These are phyloP conservation scores for Delphinus delphis DNA, from an alignment of 2,113 vertebrate species.

Conservation along the genomic window DNA sequence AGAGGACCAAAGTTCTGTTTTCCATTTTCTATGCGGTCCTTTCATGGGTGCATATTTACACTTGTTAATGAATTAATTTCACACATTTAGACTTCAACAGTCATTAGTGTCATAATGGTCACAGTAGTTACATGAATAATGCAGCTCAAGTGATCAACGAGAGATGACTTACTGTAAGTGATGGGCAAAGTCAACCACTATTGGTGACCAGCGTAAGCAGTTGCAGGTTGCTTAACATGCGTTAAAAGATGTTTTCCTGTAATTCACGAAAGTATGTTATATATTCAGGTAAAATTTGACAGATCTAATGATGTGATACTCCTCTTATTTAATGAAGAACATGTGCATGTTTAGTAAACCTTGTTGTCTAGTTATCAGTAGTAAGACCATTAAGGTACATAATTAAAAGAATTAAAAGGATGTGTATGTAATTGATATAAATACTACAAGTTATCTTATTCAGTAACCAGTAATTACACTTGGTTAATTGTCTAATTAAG, in stretches of 20 bases:
- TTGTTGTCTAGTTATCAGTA: slow-evolving; percentile 60
- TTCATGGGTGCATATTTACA: slow-evolving; percentile 72
- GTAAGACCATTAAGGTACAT: slow-evolving; percentile 63
- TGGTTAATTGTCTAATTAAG: slow-evolving; percentile 64
- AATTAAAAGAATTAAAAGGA: slow-evolving; percentile 64
- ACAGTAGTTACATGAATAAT: slow-evolving; percentile 77
- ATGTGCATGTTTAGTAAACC: slow-evolving; percentile 40
- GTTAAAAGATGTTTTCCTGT: slow-evolving; percentile 53
- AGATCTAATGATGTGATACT: slow-evolving; percentile 53
- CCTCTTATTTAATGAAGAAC: slow-evolving; percentile 68
- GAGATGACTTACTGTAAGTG: slow-evolving; percentile 49
- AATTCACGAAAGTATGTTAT: background rate
- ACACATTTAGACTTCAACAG: slow-evolving; percentile 79
- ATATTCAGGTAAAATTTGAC: slow-evolving; percentile 51
- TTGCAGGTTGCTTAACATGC: slow-evolving; percentile 56
- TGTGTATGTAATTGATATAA: slow-evolving; percentile 54
- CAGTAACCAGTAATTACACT: slow-evolving; percentile 64
- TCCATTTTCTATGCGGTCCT: slow-evolving; percentile 40
- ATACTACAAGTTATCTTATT: slow-evolving; percentile 57
- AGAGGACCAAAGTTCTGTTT: slow-evolving; percentile 19
- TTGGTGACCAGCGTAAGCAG: slow-evolving; percentile 46
- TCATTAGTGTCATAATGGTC: slow-evolving; percentile 79
- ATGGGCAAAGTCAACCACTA: slow-evolving; percentile 64
- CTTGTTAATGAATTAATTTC: slow-evolving; percentile 81
- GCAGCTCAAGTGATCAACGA: slow-evolving; percentile 46